Base-by-base conservation (phyloP, 30 jellyfish, hydroid and myxozoan species). In the Catostylus mosaicus region DNA sequence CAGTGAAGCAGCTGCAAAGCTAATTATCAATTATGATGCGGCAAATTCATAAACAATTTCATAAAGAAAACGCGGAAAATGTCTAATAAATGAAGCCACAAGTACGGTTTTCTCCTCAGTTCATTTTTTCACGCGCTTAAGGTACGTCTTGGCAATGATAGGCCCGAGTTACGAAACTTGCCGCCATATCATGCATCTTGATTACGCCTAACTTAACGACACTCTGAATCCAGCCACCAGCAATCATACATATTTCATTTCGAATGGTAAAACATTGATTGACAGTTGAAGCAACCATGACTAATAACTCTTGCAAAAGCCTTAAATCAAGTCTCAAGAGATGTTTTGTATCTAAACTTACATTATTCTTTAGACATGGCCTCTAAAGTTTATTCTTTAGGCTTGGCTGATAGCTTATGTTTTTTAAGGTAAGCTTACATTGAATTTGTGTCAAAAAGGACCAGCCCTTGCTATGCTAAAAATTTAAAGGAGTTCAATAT, bases 1-100 rank as follows among this genome's bases (percentile, higher is more conserved):
- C 72, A 14, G 36, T 38, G 56, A 9, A 0, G 50, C 85, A 74
- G 85, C 73, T 74, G 85, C 64, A 29, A 59, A n/a, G 26, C 38
- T 24, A 23, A 59, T 18, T 1, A 59, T 18, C 38, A 59, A 59
- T 59, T 24, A 59, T 5, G 1, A 10, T 23, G 38, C 19, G 38
- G 71, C 19, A 23, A 7, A 59, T 22, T 6, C 56, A 43, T 16
- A 43, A 59, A 52, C 36, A 59, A 4, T 27, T 22, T 18, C 4
- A 37, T 3, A n/a, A 8, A 29, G 23, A 29, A 2, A 59, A 29
- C 19, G 1, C 20, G 9, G 10, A 3, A 24, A 8, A 8, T 59
- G 19, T 27, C 38, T 10, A n/a, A 59, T 1, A 59, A 6, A 59
- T 23, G 38, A 23, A 59, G 9, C 71, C 71, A 59, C 71, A 59